phyloP scores from a whole-genome alignment of 2,797 vertebrate genomes.

The Molothrus aeneus region DNA sequence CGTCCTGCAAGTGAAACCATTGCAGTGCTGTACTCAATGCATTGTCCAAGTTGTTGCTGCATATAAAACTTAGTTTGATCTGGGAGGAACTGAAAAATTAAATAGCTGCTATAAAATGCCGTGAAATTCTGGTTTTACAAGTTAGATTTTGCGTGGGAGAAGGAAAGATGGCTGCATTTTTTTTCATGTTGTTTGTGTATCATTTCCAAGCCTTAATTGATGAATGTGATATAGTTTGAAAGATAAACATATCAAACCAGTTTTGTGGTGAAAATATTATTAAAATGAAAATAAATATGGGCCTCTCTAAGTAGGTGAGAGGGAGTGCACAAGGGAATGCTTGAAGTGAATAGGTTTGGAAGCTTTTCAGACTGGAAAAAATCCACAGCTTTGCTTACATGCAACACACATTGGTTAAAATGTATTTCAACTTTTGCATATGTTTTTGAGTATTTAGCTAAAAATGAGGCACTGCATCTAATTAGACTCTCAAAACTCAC shows the following conservation, averaged over 20 bases:
- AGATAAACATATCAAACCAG: neutral
- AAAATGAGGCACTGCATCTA: neutral
- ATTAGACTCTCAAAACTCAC: neutral
- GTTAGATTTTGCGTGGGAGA: neutral
- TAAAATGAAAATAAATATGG: conserved; percentile 9
- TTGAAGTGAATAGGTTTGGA: neutral
- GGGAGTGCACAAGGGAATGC: neutral
- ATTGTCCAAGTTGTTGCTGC: neutral
- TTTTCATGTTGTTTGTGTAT: neutral
- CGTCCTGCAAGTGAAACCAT: neutral
- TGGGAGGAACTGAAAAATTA: neutral
- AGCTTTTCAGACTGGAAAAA: neutral
- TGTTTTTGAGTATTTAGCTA: neutral
- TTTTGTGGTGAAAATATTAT: neutral
- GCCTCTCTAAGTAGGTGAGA: neutral
- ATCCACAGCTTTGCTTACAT: neutral
- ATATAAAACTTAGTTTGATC: neutral
- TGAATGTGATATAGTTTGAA: neutral
- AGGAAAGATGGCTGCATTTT: neutral
- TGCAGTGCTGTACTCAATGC: neutral
- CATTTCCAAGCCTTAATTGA: neutral
- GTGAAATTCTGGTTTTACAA: neutral
- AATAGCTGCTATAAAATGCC: neutral
- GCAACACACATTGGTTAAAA: neutral
- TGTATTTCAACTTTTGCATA: neutral